Evolutionary conservation across 1,140 invertebrate species (phyloP), one percentile per base, ranked within the genome.

Genomic region (honey bee (Apis mellifera)): DNA sequence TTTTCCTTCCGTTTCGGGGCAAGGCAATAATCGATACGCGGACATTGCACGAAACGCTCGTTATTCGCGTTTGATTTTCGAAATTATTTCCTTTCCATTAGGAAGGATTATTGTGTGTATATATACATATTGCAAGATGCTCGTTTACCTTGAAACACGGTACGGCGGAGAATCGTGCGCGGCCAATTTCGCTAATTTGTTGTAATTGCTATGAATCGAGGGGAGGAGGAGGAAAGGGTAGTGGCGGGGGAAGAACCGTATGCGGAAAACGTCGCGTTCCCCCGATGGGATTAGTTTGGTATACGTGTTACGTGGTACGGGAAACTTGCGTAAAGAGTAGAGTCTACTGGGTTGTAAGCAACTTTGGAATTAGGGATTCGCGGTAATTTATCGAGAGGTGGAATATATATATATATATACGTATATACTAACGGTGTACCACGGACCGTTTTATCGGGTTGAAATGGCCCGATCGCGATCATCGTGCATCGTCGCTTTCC

Each of bases 101-200:
- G 32, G 2, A 32, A 32, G 32, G 32, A 32, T 32, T 3, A 32
- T 3, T 32, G n/a, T 64, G 50, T 72, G 42, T 87, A n/a, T n/a
- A n/a, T n/a, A n/a, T n/a, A n/a, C n/a, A n/a, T 65, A 32, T 62
- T 70, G 82, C 78, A 64, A 54, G 74, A 74, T 80, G 66, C 60
- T 78, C 60, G 70, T 82, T 84, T 62, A 71, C 74, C 59, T 83
- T 62, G 73, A 75, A 84, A 82, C 81, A 75, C 48, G 32, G 32
- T 15, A n/a, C n/a, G 75, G 74, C 70, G 19, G 21, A 50, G 65
- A 64, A 64, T 64, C 71, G 71, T 84, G 70, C 62, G 55, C 78
- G 78, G 78, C 69, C 78, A 84, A 88, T 88, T 88, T 82, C 78
- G 78, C 84, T 88, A 87, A 88, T 84, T 88, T 78, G 78, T 82